These are phyloP conservation scores for Hofmannophila pseudospretella DNA, from an alignment of 2,888 invertebrate genomes.

Conservation along the genomic window DNA sequence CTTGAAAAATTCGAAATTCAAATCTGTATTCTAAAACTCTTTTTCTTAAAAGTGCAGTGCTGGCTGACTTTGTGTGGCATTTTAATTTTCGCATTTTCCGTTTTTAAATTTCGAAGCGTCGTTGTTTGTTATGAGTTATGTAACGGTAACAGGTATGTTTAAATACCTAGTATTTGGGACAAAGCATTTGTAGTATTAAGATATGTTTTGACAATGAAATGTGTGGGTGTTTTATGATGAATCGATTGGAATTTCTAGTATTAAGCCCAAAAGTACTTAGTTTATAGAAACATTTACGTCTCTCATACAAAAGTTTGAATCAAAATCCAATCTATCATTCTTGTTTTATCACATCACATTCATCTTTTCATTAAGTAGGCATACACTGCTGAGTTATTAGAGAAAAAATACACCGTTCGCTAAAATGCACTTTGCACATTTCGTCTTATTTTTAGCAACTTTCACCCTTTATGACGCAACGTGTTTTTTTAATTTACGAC, in stretches of 20 bases:
- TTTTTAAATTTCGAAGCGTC: conserved; percentile 9
- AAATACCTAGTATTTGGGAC: background rate
- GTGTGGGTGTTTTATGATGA: background rate
- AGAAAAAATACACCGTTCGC: too few relatives aligned
- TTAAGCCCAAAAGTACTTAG: conserved; percentile 3
- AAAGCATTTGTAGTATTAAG: background rate
- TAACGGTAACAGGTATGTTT: conserved; percentile 32
- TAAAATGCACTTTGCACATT: too few relatives aligned
- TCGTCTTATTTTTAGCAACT: too few relatives aligned
- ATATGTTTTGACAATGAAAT: background rate
- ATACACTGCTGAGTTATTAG: too few relatives aligned
- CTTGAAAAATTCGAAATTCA: conserved; percentile 11
- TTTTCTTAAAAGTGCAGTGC: conserved; percentile 3
- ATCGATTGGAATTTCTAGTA: too few relatives aligned
- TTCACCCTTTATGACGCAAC: too few relatives aligned
- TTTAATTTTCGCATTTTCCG: conserved; percentile 11
- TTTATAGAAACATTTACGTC: background rate
- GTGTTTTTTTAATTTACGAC: too few relatives aligned
- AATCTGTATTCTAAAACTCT: background rate
- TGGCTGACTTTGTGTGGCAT: conserved; percentile 4
- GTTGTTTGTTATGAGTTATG: conserved; percentile 28
- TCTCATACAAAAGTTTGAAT: too few relatives aligned
- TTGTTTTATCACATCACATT: too few relatives aligned
- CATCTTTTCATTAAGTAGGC: too few relatives aligned
- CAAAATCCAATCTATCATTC: too few relatives aligned